These are phyloP conservation scores for Dysdera silvatica DNA, from an alignment of 1,140 invertebrate species.

Conservation along the genomic window DNA sequence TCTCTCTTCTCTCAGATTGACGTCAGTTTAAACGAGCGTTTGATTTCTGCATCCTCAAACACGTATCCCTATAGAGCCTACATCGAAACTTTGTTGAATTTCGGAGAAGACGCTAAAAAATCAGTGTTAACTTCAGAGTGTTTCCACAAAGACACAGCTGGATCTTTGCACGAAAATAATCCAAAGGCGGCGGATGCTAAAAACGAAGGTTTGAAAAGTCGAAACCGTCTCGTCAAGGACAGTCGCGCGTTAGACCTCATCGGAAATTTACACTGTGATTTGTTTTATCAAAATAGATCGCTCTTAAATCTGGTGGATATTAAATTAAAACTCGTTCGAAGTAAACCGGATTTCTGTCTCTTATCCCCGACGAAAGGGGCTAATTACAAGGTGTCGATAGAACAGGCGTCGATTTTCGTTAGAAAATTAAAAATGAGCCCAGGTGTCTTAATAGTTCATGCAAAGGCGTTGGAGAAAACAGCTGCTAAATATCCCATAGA, in stretches of 20 bases:
- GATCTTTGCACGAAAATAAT: neutral
- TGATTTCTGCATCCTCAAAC: neutral
- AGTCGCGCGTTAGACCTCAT: neutral
- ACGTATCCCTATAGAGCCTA: slow-evolving; percentile 2
- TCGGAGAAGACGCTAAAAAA: neutral
- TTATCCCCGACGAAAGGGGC: neutral
- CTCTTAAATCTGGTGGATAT: slow-evolving; percentile 7
- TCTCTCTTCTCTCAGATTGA: no score
- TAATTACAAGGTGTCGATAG: neutral
- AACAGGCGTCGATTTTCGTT: neutral
- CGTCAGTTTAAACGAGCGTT: neutral
- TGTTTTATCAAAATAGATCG: neutral
- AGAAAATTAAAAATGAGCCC: neutral
- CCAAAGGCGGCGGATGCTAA: neutral
- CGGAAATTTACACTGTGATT: neutral
- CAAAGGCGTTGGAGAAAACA: slow-evolving; percentile 5
- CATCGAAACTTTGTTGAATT: slow-evolving; percentile 4
- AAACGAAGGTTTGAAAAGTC: neutral
- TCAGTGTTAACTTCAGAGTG: neutral
- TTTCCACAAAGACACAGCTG: slow-evolving; percentile 6
- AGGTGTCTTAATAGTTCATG: neutral
- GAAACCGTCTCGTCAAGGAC: neutral
- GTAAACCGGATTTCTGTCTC: slow-evolving; percentile 11
- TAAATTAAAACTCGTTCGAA: slow-evolving; percentile 9
- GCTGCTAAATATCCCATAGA: slow-evolving; percentile 1